Evolutionary conservation across 2,113 vertebrate species (phyloP).

Genomic region (Tautogolabrus adspersus): DNA sequence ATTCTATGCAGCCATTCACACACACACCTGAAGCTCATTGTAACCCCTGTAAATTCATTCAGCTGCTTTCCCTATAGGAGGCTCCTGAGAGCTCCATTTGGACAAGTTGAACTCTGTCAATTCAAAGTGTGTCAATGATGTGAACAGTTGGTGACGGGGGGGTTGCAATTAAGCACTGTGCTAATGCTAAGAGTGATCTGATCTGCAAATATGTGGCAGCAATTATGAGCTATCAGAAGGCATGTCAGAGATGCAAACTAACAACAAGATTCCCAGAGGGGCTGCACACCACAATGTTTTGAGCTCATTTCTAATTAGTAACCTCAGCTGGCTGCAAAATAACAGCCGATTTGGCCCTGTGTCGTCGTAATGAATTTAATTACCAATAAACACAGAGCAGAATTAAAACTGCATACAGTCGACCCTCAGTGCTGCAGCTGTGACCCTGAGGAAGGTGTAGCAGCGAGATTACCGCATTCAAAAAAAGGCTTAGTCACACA

Average conservation of each 20-base stretch:
- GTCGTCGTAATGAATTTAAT: constrained; percentile 78
- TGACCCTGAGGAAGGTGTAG: constrained; percentile 29
- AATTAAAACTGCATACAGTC: constrained; percentile 70
- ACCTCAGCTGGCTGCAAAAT: constrained; percentile 66
- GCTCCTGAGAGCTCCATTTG: background rate
- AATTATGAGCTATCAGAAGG: constrained; percentile 57
- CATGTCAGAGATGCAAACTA: constrained; percentile 50
- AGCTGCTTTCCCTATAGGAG: constrained; percentile 6
- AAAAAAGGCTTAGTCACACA: constrained; percentile 24
- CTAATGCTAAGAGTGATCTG: constrained; percentile 6
- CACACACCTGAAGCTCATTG: constrained; percentile 19
- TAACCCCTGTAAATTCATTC: constrained; percentile 21
- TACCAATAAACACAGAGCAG: constrained; percentile 63
- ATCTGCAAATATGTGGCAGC: constrained; percentile 36
- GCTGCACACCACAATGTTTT: constrained; percentile 45
- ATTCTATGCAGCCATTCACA: constrained; percentile 28
- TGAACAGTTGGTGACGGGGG: background rate
- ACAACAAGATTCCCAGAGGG: constrained; percentile 26
- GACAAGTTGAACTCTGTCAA: background rate
- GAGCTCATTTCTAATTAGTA: constrained; percentile 76
- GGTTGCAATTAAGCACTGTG: background rate
- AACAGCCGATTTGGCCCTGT: constrained; percentile 67
- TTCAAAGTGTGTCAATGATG: constrained; percentile 15
- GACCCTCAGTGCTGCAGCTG: constrained; percentile 13
- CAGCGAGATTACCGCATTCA: constrained; percentile 13